Evolutionary conservation across 2,113 vertebrate species (phyloP), one percentile per base, ranked within the genome.

Genomic region (Tichodroma muraria): DNA sequence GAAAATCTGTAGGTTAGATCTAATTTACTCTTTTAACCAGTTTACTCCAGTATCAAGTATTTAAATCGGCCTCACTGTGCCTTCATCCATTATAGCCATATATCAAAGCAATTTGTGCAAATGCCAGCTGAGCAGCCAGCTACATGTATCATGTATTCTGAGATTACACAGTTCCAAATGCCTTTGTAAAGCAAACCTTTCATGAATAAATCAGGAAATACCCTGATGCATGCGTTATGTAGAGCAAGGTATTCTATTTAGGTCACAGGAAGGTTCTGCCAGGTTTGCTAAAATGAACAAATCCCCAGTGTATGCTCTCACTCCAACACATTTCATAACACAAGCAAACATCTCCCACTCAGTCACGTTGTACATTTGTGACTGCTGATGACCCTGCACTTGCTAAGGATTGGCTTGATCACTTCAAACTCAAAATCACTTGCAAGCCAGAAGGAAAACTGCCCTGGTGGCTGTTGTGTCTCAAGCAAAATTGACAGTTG

Each of bases 151-250:
- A 97, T 97, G 97, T 97, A 97, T 97, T 98, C 97, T 97, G 97
- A 98, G 97, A 98, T 95, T 97, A 97, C 97, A 97, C 92, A 97
- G 97, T 96, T 98, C 97, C 97, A 97, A 96, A 98, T 96, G 97
- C 97, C 97, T 98, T 97, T 98, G 98, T 98, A 98, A 98, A 98
- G 97, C 97, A 98, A 98, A 98, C 96, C 97, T 98, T 98, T 98
- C 97, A 98, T 98, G 97, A 98, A 98, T 98, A 98, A 98, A 98
- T 98, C 98, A 98, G 97, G 97, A 98, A 98, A 98, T 97, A 98
- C 96, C 97, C 97, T 97, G 97, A 98, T 98, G 98, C 97, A 97
- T 97, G 97, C 97, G 97, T 98, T 98, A 98, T 98, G 97, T 98
- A 98, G 96, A 98, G 97, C 97, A 98, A 98, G 97, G 98, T 97